Evolutionary conservation across 2,888 invertebrate species (phyloP), one percentile per base, ranked within the genome.

Genomic region (Pristionchus mayeri): DNA sequence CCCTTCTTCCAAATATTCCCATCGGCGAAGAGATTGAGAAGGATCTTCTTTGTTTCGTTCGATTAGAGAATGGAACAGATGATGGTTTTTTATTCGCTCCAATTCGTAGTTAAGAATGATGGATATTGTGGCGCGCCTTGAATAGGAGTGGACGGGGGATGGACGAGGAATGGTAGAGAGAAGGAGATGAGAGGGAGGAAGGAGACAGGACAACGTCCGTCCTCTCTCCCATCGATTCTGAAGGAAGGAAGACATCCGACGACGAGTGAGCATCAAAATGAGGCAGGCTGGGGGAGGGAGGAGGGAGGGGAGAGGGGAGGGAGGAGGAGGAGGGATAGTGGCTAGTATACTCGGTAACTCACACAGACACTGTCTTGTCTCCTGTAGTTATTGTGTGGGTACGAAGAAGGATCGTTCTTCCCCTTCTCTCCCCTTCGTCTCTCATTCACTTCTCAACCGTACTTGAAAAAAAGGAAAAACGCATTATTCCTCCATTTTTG

Each of bases 321-420:
- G 60, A 30, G 16, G 60, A 16, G 30, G 60, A 24, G 21, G 60
- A n/a, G 60, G 60, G 60, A 60, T 60, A 60, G 27, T 60, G 60
- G 60, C 27, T 60, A 60, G 60, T 60, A 60, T 60, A 60, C 60
- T 60, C 60, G 60, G 60, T 60, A 60, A 60, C 60, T 60, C 60
- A 60, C 60, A 57, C 24, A 27, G 27, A 27, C 57, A 60, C 7
- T 60, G 60, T 60, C 27, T 60, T 60, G 27, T 60, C 60, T 60
- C 13, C 27, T 60, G 60, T 60, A 60, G 60, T 27, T 27, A 60
- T 60, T 60, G 60, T 54, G 54, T 24, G 54, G 54, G 54, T 6
- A 60, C 24, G 27, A 11, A 60, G 60, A 27, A 27, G 60, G 27
- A 60, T 11, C 24, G 30, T 30, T 11, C 7, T 7, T 9, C 60